Conservation (phyloP, 1,140 invertebrate genomes). For the Tetranychus cinnabarinus region DNA sequence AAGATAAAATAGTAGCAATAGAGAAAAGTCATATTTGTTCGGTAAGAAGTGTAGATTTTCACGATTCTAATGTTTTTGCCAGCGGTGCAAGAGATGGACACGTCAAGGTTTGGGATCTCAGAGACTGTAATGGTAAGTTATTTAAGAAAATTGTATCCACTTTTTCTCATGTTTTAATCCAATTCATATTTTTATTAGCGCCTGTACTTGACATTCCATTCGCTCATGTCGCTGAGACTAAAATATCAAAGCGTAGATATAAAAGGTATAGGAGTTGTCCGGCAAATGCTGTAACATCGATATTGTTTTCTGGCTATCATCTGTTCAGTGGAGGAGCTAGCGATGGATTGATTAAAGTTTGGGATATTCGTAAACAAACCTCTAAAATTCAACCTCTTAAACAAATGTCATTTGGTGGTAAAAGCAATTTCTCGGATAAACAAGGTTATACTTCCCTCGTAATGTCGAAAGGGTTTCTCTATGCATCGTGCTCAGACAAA, state of each 20-base stretch:
- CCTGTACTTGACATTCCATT: no score
- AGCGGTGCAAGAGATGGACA: background rate
- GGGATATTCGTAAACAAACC: background rate
- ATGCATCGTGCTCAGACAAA: background rate
- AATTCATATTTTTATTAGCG: no score
- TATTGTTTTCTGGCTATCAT: background rate
- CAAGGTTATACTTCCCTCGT: background rate
- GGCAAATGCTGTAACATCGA: no score
- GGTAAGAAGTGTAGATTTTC: background rate
- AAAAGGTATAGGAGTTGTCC: no score
- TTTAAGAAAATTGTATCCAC: no score
- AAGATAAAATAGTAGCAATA: background rate
- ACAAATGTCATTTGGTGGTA: background rate
- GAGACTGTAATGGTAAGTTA: background rate
- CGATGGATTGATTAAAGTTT: background rate
- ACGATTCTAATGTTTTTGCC: background rate
- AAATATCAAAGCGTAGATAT: no score
- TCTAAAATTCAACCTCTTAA: background rate
- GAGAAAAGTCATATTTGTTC: background rate
- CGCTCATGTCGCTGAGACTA: no score
- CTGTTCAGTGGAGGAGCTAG: background rate
- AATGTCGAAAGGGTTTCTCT: background rate
- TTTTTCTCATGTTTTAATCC: no score
- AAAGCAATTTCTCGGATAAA: background rate
- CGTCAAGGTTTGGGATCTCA: background rate